A percentile compares a stretch with the other conserved stretches of the same genome.
Conservation (phyloP, 2,797 vertebrate genomes). For the Falco rusticolus region DNA sequence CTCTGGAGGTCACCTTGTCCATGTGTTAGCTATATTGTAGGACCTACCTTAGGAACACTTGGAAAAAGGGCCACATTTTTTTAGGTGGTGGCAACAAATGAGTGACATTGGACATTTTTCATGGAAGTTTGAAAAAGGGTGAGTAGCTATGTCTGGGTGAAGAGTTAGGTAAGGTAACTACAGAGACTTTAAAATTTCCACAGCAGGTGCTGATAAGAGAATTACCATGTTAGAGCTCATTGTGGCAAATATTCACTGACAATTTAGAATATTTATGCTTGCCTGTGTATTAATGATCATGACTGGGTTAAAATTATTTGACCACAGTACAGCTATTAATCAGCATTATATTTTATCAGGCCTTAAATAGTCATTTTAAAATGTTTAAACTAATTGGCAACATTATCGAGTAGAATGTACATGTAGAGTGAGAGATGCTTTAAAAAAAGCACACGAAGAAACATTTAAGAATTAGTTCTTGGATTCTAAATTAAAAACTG, state of each 20-base stretch:
- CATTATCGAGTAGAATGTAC: not conserved
- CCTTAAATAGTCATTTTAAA: not conserved
- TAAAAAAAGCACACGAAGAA: not conserved
- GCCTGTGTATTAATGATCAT: not conserved
- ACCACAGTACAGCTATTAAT: not conserved
- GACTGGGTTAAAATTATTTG: not conserved
- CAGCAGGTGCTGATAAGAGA: not conserved
- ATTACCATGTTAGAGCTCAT: not conserved
- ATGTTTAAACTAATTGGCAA: not conserved
- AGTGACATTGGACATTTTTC: not conserved
- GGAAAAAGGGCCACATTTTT: not conserved
- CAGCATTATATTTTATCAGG: not conserved
- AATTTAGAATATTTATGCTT: not conserved
- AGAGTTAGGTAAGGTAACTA: not conserved
- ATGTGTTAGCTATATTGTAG: not conserved
- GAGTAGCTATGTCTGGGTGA: rapidly evolving
- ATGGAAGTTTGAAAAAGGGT: not conserved
- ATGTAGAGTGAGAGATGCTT: not conserved
- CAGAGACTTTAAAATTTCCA: not conserved
- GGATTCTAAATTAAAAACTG: not conserved
- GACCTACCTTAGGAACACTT: not conserved
- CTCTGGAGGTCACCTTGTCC: not conserved
- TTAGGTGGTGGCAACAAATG: not conserved
- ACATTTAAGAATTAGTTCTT: not conserved
- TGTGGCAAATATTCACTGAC: not conserved